A percentile compares a stretch with the other conserved stretches of the same genome.
Evolutionary conservation across 2,888 invertebrate species (phyloP).

Genomic region (Drosophila maculinotata): DNA sequence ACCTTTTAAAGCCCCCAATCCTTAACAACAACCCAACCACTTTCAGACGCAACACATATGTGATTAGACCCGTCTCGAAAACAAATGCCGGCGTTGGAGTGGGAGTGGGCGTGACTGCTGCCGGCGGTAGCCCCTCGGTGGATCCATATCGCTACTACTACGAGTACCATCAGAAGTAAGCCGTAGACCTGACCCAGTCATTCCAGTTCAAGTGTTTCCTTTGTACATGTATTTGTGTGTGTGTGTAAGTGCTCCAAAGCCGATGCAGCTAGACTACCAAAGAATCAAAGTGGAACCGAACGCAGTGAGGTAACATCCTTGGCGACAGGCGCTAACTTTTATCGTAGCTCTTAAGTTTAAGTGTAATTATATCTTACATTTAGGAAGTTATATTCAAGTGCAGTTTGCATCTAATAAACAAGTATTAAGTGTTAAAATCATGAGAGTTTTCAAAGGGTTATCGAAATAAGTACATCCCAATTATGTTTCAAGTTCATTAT

Average conservation of each 20-base stretch:
- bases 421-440: slow-evolving; percentile 28
- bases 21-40: too few species aligned
- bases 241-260: slow-evolving; percentile 24
- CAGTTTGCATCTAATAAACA: slow-evolving; percentile 40
- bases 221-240: slow-evolving; percentile 21
- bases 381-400: slow-evolving; percentile 19
- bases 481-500: too few species aligned
- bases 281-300: slow-evolving; percentile 52
- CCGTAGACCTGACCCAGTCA: slow-evolving; percentile 27
- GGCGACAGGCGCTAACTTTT: slow-evolving; percentile 47
- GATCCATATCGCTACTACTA: slow-evolving; percentile 88
- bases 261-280: slow-evolving; percentile 73
- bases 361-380: slow-evolving; percentile 41
- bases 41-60: slow-evolving; percentile 87
- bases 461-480: too few species aligned
- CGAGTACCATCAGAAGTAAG: slow-evolving; percentile 84
- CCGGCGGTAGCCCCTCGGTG: slow-evolving; percentile 83
- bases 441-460: background rate
- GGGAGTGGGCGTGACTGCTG: slow-evolving; percentile 60
- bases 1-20: background rate
- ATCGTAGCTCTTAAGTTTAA: slow-evolving; percentile 54
- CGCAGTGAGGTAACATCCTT: slow-evolving; percentile 26
- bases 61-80: slow-evolving; percentile 87
- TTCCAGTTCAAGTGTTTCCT: slow-evolving; percentile 1
- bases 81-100: slow-evolving; percentile 69